phyloP scores from a whole-genome alignment of 1,140 invertebrate genomes.

The Cotesia vestalis region DNA sequence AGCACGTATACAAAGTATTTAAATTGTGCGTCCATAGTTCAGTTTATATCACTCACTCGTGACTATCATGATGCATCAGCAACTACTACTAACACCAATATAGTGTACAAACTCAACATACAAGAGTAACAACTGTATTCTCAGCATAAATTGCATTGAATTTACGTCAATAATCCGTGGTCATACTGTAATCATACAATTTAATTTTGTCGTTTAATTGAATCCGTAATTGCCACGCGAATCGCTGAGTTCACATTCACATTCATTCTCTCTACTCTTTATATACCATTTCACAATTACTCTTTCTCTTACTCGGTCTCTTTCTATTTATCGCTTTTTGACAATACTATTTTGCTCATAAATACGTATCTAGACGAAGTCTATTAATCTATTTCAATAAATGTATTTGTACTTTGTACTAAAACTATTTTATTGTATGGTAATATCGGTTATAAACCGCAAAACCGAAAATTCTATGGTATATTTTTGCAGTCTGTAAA shows the following conservation, averaged over 20 bases:
- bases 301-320: conserved; percentile 6
- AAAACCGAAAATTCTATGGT: conserved; percentile 1
- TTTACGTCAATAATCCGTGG: conserved; percentile 18
- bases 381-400: conserved; percentile 14
- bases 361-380: background rate
- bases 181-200: conserved; percentile 28
- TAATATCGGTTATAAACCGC: conserved; percentile 16
- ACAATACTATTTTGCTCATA: no score
- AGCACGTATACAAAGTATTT: background rate
- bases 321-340: background rate
- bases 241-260: conserved; percentile 19
- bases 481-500: background rate
- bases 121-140: no score
- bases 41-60: conserved; percentile 16
- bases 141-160: conserved; percentile 8
- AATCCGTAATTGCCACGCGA: conserved; percentile 25
- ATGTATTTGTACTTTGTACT: conserved; percentile 3
- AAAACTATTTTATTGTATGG: conserved; percentile 16
- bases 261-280: conserved; percentile 8
- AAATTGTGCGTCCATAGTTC: background rate
- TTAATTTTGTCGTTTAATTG: conserved; percentile 27
- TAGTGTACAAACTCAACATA: no score
- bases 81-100: no score
- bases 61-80: background rate
- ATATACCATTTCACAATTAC: background rate